Evolutionary conservation across 2,113 vertebrate species (phyloP).

Genomic region (Apus apus): DNA sequence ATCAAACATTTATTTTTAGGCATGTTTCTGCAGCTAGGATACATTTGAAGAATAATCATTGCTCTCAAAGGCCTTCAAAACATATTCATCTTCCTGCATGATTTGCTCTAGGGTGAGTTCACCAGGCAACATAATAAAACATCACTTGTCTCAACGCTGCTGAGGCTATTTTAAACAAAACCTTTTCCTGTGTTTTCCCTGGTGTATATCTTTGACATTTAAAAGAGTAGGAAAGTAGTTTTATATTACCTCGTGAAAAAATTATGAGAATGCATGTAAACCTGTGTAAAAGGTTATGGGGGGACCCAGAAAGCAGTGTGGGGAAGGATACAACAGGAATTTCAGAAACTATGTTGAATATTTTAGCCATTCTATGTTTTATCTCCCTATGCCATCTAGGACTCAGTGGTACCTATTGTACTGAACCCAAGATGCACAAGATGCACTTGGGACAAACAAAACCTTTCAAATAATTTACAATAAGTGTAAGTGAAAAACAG

Average conservation of each 20-base stretch:
- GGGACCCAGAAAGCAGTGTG: background rate
- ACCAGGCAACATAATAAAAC: conserved; percentile 4
- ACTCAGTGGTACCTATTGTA: background rate
- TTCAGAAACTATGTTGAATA: background rate
- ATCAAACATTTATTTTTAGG: background rate
- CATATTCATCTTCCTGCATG: background rate
- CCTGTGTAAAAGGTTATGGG: background rate
- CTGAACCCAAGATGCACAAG: background rate
- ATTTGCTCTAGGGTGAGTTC: background rate
- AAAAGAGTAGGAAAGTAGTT: background rate
- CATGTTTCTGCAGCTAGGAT: background rate
- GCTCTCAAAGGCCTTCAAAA: conserved; percentile 5
- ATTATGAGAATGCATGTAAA: background rate
- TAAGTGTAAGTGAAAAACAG: conserved; percentile 3
- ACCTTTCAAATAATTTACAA: conserved; percentile 31
- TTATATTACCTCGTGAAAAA: background rate
- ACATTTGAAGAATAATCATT: background rate
- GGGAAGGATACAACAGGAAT: background rate
- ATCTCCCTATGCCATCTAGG: background rate
- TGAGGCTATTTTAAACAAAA: conserved; percentile 6
- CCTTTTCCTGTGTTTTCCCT: background rate
- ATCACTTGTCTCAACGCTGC: background rate
- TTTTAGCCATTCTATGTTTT: background rate
- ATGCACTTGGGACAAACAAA: background rate
- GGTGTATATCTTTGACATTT: background rate